A percentile compares a stretch with the other conserved stretches of the same genome.
These are phyloP conservation scores for Heloderma charlesbogerti DNA, from an alignment of 2,113 vertebrate species.

Conservation along the genomic window DNA sequence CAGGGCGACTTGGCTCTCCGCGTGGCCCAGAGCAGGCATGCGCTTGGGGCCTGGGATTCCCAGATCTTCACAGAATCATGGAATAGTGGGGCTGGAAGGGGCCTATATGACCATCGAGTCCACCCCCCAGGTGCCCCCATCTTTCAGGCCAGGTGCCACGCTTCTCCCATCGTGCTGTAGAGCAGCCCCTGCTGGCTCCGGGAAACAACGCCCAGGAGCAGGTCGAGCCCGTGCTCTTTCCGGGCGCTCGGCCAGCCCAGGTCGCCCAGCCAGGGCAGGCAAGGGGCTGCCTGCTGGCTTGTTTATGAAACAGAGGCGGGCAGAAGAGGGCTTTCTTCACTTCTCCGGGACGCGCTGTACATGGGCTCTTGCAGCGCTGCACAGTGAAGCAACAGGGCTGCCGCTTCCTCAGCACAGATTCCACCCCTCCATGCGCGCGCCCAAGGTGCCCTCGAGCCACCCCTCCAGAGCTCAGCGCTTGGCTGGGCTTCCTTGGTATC, in stretches of 20 bases:
- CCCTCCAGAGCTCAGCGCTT: neutral
- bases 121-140: too few relatives aligned
- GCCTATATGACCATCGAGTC: too few relatives aligned
- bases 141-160: too few relatives aligned
- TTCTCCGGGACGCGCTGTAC: neutral
- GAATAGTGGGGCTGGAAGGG: too few relatives aligned
- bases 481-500: neutral
- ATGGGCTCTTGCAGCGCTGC: conserved; percentile 47
- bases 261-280: neutral
- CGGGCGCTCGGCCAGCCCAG: too few relatives aligned
- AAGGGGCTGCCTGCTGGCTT: neutral
- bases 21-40: too few relatives aligned
- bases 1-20: too few relatives aligned
- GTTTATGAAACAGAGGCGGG: neutral
- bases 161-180: too few relatives aligned
- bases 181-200: neutral
- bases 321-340: neutral
- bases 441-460: neutral
- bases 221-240: neutral
- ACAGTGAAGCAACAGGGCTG: conserved; percentile 42
- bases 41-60: neutral
- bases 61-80: too few relatives aligned
- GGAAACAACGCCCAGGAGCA: neutral
- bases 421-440: too few relatives aligned
- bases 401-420: neutral